A percentile compares a stretch with the other conserved stretches of the same genome.
Evolutionary conservation across 2,888 invertebrate genomes (phyloP).

Genomic region (Ennomos quercinarius): DNA sequence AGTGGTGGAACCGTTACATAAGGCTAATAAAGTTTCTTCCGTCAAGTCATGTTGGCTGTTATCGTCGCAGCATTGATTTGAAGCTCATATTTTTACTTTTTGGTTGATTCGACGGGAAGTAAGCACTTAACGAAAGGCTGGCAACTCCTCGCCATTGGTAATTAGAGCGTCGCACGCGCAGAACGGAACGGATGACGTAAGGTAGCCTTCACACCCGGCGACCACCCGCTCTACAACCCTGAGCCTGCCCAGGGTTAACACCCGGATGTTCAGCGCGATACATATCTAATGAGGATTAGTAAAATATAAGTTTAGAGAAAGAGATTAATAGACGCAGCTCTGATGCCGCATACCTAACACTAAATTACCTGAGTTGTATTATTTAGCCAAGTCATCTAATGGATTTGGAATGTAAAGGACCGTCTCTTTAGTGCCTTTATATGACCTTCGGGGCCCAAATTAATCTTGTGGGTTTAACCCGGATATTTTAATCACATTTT

Average conservation of each 20-base stretch:
- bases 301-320: not conserved
- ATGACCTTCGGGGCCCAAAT: conserved; percentile 5
- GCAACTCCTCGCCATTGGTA: conserved; percentile 61
- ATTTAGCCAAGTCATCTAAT: conserved; percentile 21
- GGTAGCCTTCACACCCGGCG: conserved; percentile 70
- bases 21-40: too few relatives aligned
- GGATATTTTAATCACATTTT: conserved; percentile 11
- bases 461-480: conserved; percentile 1
- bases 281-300: conserved; percentile 27
- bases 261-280: conserved; percentile 26
- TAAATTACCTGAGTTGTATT: conserved; percentile 1
- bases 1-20: too few relatives aligned
- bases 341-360: conserved; percentile 3
- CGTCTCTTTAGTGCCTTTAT: conserved; percentile 6
- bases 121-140: conserved; percentile 34
- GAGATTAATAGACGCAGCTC: conserved; percentile 5
- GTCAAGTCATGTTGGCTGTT: too few relatives aligned
- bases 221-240: conserved; percentile 38
- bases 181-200: conserved; percentile 78
- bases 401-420: not conserved
- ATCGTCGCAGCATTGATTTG: too few relatives aligned
- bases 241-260: conserved; percentile 29
- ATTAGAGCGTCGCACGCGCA: conserved; percentile 76
- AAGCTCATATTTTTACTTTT: not conserved
- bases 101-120: conserved; percentile 14